Conservation (phyloP, 2,113 vertebrate species). For the Hyperopisus bebe region DNA sequence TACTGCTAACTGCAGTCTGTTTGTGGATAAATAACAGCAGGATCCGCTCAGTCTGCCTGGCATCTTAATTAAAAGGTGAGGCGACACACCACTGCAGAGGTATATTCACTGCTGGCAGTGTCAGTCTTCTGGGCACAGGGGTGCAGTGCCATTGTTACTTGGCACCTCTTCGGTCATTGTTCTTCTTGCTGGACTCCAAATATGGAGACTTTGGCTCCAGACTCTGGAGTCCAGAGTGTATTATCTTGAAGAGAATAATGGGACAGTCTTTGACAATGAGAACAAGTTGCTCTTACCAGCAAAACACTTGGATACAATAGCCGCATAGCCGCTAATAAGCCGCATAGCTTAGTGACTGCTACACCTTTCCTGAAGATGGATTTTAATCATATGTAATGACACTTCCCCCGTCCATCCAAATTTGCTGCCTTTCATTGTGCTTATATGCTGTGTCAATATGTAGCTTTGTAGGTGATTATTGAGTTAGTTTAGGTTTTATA, state of each 20-base stretch:
- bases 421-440: background rate
- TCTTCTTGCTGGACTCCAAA: background rate
- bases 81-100: background rate
- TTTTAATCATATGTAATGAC: background rate
- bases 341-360: background rate
- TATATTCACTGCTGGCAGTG: background rate
- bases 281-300: background rate
- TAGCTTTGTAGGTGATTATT: background rate
- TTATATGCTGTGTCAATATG: background rate
- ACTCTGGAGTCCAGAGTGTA: background rate
- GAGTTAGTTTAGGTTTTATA: background rate
- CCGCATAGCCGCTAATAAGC: too few relatives aligned
- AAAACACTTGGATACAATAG: background rate
- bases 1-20: background rate
- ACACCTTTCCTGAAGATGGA: background rate
- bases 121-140: background rate
- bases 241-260: background rate
- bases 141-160: background rate
- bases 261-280: background rate
- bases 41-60: background rate
- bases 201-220: background rate
- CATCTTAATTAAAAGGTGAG: conserved; percentile 29
- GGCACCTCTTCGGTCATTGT: background rate
- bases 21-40: conserved; percentile 15
- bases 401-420: background rate